A percentile compares a stretch with the other conserved stretches of the same genome.
Evolutionary conservation across 2,113 vertebrate species (phyloP).

Genomic region (Mus pahari): DNA sequence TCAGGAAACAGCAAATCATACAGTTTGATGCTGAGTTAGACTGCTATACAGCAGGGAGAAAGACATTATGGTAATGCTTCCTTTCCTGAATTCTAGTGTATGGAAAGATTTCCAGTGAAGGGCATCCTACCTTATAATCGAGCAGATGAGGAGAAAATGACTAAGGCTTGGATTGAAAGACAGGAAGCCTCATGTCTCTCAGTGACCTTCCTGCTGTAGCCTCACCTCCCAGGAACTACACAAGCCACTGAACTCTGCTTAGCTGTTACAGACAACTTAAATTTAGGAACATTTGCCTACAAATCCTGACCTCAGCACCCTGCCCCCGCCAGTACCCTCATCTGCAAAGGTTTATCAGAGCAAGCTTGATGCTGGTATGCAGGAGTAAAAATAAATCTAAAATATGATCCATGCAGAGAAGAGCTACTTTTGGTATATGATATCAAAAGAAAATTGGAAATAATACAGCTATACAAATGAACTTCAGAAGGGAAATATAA

Average conservation of each 20-base stretch:
- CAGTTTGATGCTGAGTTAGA: not conserved
- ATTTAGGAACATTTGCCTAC: not conserved
- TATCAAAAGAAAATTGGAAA: conserved; percentile 26
- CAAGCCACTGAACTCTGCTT: too few species aligned
- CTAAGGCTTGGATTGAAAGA: not conserved
- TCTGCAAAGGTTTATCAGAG: not conserved
- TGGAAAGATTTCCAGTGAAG: not conserved
- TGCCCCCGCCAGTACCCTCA: not conserved
- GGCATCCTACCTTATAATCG: not conserved
- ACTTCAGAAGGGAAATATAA: not conserved
- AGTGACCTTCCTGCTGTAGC: not conserved
- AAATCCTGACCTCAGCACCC: not conserved
- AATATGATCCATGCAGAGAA: not conserved
- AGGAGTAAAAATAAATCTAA: not conserved
- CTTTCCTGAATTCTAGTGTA: not conserved
- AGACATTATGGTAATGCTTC: not conserved
- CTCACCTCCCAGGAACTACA: not conserved
- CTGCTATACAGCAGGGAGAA: not conserved
- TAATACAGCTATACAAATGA: not conserved
- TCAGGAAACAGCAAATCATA: not conserved
- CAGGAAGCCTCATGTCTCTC: not conserved
- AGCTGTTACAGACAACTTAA: not conserved
- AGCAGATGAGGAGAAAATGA: not conserved
- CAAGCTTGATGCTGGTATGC: not conserved
- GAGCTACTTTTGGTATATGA: not conserved